These are phyloP conservation scores for Notolabrus celidotus DNA, from an alignment of 2,797 vertebrate species.

Conservation along the genomic window DNA sequence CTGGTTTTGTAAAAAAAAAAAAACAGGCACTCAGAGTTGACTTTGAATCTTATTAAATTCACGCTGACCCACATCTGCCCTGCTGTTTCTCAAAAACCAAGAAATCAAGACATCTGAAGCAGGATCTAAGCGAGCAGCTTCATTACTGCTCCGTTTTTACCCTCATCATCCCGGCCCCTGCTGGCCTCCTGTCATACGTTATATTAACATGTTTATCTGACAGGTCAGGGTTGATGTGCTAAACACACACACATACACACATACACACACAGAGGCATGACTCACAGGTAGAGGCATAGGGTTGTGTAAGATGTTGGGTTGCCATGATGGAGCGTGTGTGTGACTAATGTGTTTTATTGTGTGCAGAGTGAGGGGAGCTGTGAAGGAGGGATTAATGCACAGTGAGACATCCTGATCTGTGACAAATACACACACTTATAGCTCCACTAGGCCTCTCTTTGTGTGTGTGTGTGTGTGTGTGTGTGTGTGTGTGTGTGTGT, in stretches of 20 bases:
- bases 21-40: not conserved
- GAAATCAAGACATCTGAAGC: not conserved
- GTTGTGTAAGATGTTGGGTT: not conserved
- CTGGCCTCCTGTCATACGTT: not conserved
- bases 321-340: not conserved
- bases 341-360: not conserved
- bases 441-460: not conserved
- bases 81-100: not conserved
- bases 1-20: not conserved
- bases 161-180: not conserved
- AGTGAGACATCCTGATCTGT: not conserved
- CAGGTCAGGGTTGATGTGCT: not conserved
- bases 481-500: too few species aligned
- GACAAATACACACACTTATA: not conserved
- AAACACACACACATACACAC: not conserved
- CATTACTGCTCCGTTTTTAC: not conserved
- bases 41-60: not conserved
- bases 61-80: not conserved
- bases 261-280: not conserved
- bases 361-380: not conserved
- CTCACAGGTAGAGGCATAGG: conserved; percentile 11
- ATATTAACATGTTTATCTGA: conserved; percentile 5
- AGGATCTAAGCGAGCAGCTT: not conserved
- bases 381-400: conserved; percentile 12
- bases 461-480: not conserved